Conservation (phyloP, 2,113 vertebrate species). For the Sphaerodactylus townsendi region DNA sequence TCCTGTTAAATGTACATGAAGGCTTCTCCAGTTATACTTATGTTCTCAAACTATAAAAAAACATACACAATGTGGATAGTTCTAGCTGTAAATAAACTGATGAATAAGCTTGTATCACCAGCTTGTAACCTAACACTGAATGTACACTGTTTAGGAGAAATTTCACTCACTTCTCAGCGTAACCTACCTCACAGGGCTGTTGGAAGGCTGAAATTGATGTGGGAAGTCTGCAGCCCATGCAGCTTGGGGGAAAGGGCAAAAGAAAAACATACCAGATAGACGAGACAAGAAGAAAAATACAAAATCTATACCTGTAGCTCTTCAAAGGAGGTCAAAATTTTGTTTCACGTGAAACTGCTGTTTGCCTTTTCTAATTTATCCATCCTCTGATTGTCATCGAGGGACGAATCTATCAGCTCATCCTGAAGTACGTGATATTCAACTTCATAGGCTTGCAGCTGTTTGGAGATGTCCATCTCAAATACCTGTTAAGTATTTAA, state of each 20-base stretch:
- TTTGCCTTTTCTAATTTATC: conserved; percentile 93
- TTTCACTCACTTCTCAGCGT: too few relatives aligned
- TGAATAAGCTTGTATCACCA: not conserved
- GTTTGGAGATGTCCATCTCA: conserved; percentile 96
- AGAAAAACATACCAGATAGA: too few relatives aligned
- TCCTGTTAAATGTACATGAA: not conserved
- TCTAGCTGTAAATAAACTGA: not conserved
- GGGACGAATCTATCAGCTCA: conserved; percentile 89
- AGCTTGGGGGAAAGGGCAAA: too few relatives aligned
- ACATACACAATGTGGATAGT: accelerated
- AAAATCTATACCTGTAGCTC: conserved; percentile 87
- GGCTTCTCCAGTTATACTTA: not conserved
- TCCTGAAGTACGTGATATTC: conserved; percentile 98
- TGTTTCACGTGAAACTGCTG: conserved; percentile 91
- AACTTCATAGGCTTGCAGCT: conserved; percentile 97
- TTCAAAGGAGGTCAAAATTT: conserved; percentile 92
- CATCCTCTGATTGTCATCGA: conserved; percentile 91
- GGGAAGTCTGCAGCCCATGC: too few relatives aligned
- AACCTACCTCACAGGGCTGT: too few relatives aligned
- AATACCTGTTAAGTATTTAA: conserved; percentile 86
- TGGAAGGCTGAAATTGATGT: too few relatives aligned
- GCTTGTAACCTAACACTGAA: not conserved
- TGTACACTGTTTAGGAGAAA: not conserved
- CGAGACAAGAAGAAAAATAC: not conserved
- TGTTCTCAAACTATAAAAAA: not conserved